Evolutionary conservation across 2,797 vertebrate species (phyloP).

Genomic region (Acrocephalus scirpaceus): DNA sequence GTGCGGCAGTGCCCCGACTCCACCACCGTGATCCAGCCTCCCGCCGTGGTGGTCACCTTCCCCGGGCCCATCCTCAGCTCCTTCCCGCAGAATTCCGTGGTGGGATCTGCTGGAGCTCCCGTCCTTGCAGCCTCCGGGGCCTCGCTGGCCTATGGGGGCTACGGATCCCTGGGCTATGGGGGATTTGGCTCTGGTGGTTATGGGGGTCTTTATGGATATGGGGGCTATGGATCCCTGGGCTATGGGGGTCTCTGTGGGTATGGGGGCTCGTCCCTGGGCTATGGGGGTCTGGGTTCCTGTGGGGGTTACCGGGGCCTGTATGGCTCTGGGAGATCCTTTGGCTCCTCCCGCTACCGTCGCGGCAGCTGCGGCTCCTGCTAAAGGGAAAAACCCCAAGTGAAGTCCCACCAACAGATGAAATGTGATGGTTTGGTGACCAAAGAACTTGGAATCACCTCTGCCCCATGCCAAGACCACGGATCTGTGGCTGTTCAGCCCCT

Average conservation of each 20-base stretch:
- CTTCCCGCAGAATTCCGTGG: neutral
- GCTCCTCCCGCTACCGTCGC: neutral
- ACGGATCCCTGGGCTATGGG: too few relatives aligned
- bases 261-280: neutral
- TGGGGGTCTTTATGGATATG: neutral
- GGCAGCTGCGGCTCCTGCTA: neutral
- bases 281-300: too few relatives aligned
- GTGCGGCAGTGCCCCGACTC: neutral
- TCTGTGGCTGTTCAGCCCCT: fast-evolving
- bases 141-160: neutral
- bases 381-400: fast-evolving
- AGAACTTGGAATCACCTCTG: neutral
- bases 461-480: fast-evolving
- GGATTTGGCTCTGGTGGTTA: too few relatives aligned
- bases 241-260: neutral
- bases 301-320: too few relatives aligned
- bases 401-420: fast-evolving
- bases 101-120: neutral
- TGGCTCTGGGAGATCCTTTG: too few relatives aligned
- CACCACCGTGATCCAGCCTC: neutral
- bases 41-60: fast-evolving
- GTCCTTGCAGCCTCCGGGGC: neutral
- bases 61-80: neutral
- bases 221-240: neutral
- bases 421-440: neutral